Base-by-base conservation (phyloP, 2,113 vertebrate genomes). In the Turnix velox region DNA sequence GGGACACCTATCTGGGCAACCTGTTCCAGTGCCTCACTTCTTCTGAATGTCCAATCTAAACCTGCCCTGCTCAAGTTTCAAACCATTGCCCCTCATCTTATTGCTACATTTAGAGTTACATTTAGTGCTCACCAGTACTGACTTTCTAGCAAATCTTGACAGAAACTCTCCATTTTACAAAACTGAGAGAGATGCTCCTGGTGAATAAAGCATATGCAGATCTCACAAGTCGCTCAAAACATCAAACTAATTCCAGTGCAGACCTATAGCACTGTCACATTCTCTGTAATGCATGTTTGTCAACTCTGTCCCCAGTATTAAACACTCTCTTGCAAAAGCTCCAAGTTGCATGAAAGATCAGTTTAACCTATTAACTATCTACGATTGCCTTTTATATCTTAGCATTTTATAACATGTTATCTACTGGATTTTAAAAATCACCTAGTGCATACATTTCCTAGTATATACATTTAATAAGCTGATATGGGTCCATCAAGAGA, bases 241-340 rank as follows among this genome's bases (percentile, higher is more conserved):
- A 35, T 75, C 5, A 1, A 14, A 10, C 6, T 8, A 48, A 17
- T 79, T 43, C 10, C 16, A 48, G 7, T 3, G 4, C 33, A 67
- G 65, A 82, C 16, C 61, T 66, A 18, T 3, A 40, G 28, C 49
- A 11, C 4, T 12, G 31, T 28, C 45, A 51, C 40, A 12, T 39
- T 43, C 51, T 45, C 42, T 1, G 0, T 40, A 35, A 61, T 16
- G 24, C 4, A 0, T 0, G 0, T 22, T 5, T 6, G 0, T 27
- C 52, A 65, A 18, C 49, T 66, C 15, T 23, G 4, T n/a, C 19
- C 39, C 14, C 31, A 65, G 20, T 55, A 79, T 30, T 45, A 52
- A 58, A 42, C 22, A 17, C 23, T 23, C 30, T 14, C n/a, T 13
- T 48, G 18, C 27, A 42, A 62, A 82, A 72, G 40, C 40, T 54